Conservation (phyloP, 2,888 invertebrate genomes). For the Hermaeophaga mercurialis region DNA sequence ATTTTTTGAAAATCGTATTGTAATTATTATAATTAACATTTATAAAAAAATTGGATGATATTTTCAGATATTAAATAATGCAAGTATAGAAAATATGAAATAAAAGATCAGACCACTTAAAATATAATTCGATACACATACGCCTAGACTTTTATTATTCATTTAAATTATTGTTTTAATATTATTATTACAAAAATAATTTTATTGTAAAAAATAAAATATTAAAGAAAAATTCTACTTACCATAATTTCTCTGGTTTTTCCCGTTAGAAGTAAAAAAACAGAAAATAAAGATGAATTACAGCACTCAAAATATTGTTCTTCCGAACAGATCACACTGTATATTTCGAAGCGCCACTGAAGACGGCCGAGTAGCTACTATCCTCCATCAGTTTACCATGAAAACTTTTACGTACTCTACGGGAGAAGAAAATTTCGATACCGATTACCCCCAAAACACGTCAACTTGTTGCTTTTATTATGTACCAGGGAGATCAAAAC, state of each 20-base stretch:
- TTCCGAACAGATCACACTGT: conserved; percentile 22
- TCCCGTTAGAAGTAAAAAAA: neutral
- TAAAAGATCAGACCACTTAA: too few relatives aligned
- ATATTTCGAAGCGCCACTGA: conserved; percentile 33
- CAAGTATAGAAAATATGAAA: too few relatives aligned
- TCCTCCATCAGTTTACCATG: conserved; percentile 34
- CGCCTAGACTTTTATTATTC: too few relatives aligned
- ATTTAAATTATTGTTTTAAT: too few relatives aligned
- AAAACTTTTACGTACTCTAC: conserved; percentile 36
- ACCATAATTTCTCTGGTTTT: neutral
- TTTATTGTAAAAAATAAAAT: too few relatives aligned
- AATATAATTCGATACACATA: too few relatives aligned
- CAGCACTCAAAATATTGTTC: conserved; percentile 4
- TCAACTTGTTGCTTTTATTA: conserved; percentile 32
- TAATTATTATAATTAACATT: too few relatives aligned
- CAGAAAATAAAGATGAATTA: neutral
- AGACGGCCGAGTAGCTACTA: conserved; percentile 39
- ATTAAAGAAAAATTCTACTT: too few relatives aligned
- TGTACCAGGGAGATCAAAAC: conserved; percentile 18
- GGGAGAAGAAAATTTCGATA: conserved; percentile 30
- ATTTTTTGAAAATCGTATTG: too few relatives aligned
- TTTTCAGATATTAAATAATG: too few relatives aligned
- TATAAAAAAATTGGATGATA: too few relatives aligned
- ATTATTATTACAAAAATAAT: too few relatives aligned
- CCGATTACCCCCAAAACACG: conserved; percentile 15